phyloP scores from a whole-genome alignment of 2,113 vertebrate species.

The Colius striatus region DNA sequence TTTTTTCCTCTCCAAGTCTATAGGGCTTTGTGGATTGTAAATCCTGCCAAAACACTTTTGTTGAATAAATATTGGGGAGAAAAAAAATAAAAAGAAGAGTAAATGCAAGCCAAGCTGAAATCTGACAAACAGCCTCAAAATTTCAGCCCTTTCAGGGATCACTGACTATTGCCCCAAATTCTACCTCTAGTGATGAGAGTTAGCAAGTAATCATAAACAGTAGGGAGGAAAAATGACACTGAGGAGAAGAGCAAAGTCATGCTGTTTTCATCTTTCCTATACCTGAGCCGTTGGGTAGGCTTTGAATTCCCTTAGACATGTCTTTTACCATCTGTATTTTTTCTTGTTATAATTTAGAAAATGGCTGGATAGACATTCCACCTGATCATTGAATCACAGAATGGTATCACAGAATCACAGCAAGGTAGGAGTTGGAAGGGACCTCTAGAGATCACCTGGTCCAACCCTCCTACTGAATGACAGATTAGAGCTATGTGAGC shows the following conservation, averaged over 20 bases:
- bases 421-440: too few relatives aligned
- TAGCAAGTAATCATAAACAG: background rate
- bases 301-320: background rate
- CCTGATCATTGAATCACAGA: background rate
- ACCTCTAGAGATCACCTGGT: too few relatives aligned
- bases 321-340: background rate
- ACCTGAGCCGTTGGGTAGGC: background rate
- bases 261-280: background rate
- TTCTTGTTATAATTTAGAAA: background rate
- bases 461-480: background rate
- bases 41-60: background rate
- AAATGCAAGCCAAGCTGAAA: background rate
- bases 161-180: background rate
- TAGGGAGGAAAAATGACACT: background rate
- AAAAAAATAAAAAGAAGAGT: background rate
- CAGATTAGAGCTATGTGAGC: background rate
- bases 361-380: background rate
- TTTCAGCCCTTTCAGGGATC: background rate
- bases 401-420: too few relatives aligned
- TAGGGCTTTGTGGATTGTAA: constrained; percentile 26
- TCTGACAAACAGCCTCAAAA: background rate
- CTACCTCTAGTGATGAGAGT: background rate
- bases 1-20: background rate
- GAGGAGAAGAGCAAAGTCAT: background rate
- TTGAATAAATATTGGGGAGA: background rate